A percentile compares a stretch with the other conserved stretches of the same genome.
Conservation (phyloP, 1,140 invertebrate genomes). For the Megalopta genalis region DNA sequence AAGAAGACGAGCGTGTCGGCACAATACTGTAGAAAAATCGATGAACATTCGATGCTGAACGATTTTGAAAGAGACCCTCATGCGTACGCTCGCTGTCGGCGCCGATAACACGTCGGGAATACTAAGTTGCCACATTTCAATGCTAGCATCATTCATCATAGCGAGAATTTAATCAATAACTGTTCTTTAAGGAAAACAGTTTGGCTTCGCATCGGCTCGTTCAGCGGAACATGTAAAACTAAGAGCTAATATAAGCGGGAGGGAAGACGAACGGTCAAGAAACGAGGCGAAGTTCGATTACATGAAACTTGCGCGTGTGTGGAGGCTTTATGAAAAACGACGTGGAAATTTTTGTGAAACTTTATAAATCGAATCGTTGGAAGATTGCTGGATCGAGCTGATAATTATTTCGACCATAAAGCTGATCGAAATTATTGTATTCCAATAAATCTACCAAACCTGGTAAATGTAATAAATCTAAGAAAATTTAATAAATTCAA, state of each 20-base stretch:
- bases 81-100: neutral
- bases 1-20: no score
- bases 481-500: no score
- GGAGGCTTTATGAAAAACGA: neutral
- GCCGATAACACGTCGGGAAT: conserved; percentile 10
- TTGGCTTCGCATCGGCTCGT: neutral
- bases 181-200: neutral
- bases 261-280: neutral
- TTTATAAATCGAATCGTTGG: no score
- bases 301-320: neutral
- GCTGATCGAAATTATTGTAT: no score
- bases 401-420: no score
- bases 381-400: neutral
- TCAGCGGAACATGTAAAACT: neutral
- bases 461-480: no score
- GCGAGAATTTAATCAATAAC: conserved; percentile 8
- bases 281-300: conserved; percentile 7
- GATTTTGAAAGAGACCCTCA: neutral
- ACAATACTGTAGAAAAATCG: neutral
- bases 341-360: neutral
- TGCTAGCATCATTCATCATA: neutral
- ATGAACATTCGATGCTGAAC: neutral
- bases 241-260: neutral
- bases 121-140: neutral
- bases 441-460: no score